Evolutionary conservation across 2,888 invertebrate species (phyloP), one percentile per base, ranked within the genome.

Genomic region (Perithous albicinctus): DNA sequence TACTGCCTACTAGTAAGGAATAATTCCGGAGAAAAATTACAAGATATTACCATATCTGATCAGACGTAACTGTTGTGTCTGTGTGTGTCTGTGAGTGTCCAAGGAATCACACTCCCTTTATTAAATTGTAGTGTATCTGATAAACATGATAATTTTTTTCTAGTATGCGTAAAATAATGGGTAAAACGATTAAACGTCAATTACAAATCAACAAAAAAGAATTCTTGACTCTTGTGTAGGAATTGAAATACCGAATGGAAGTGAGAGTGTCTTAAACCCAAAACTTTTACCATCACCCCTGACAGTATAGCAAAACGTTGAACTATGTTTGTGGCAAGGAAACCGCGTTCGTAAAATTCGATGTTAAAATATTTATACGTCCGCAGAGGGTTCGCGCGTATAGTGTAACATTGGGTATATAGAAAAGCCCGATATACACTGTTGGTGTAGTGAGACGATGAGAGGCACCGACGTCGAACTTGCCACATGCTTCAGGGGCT

Each of bases 281-380:
- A 7, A 26, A 66, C n/a, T 72, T 70, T 41, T 41, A 56, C 41
- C 26, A 51, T 51, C 64, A 20, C 38, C 54, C 51, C n/a, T n/a
- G n/a, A 18, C 20, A 48, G 66, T 72, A 73, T 61, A 51, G 63
- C 18, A 15, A 78, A 46, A 48, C 12, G 67, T 54, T 26, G 35
- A 67, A 54, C 46, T 46, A 35, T 18, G 61, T 43, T 73, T 18
- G 46, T 0, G 15, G n/a, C n/a, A n/a, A n/a, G 46, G 46, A 23
- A 12, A n/a, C 20, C 48, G 48, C 48, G 69, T 70, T 70, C 70
- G 80, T 75, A 80, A 75, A 75, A 70, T 51, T 56, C 69, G 18
- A 54, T 64, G 54, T 43, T 79, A 63, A 80, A 80, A 80, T 80
- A 80, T 80, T 80, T 80, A 80, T 56, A 64, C 64, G 38, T 20